Conservation (phyloP, 2,797 vertebrate genomes). For the Malacoraja senta region DNA sequence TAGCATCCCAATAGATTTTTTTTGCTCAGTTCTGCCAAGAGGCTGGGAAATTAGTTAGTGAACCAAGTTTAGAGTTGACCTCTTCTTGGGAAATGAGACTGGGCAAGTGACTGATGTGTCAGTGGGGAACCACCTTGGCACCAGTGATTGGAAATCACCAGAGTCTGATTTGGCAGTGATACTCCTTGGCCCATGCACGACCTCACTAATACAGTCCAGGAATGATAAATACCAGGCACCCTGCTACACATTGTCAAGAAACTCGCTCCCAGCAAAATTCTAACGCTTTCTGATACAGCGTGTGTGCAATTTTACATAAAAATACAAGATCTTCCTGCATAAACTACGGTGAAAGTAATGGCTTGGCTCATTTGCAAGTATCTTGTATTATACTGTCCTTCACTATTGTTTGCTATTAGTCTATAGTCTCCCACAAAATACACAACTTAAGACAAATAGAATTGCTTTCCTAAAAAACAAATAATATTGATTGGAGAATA, state of each 20-base stretch:
- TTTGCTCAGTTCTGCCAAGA: background rate
- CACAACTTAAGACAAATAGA: background rate
- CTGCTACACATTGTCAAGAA: background rate
- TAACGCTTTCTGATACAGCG: background rate
- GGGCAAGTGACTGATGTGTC: too few species aligned
- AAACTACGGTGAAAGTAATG: background rate
- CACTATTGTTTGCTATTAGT: background rate
- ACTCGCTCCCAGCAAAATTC: background rate
- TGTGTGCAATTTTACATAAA: background rate
- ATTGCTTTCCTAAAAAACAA: background rate
- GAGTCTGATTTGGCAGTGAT: background rate
- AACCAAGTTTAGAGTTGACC: background rate
- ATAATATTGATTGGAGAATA: background rate
- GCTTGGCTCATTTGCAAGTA: background rate
- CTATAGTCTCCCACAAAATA: background rate
- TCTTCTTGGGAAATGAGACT: background rate
- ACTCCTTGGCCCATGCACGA: background rate
- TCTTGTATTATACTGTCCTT: background rate
- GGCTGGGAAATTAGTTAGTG: background rate
- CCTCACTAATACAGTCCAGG: background rate
- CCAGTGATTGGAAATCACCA: too few species aligned
- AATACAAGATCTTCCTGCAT: background rate
- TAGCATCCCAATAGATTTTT: background rate
- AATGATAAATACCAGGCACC: background rate
- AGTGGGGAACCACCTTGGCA: too few species aligned